Percentiles rank a stretch among this genome's conserved stretches.
Conservation (phyloP, 2,888 invertebrate species). For the Drosophila pseudotakahashii region DNA sequence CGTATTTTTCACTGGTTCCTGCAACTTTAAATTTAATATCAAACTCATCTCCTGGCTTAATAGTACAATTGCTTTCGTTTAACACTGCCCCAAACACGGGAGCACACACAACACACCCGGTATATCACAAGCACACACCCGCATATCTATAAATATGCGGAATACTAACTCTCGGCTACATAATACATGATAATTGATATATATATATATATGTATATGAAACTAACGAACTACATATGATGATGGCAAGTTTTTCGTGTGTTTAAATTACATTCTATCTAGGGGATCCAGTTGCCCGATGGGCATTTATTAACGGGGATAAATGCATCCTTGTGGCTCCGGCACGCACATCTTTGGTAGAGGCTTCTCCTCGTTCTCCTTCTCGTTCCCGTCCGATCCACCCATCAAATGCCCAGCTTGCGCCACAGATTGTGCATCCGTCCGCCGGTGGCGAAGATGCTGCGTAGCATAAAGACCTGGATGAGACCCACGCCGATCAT, state of each 20-base stretch:
- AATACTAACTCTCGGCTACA: conserved; percentile 8
- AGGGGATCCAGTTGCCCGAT: conserved; percentile 4
- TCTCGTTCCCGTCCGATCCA: too few species aligned
- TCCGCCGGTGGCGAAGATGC: conserved; percentile 89
- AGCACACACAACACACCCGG: conserved; percentile 1
- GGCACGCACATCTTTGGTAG: conserved; percentile 34
- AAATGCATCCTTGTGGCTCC: conserved; percentile 21
- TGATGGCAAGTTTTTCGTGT: conserved; percentile 19
- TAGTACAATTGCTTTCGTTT: conserved; percentile 29
- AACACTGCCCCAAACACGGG: conserved; percentile 14
- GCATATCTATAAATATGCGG: conserved; percentile 25
- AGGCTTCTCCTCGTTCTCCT: conserved; percentile 7
- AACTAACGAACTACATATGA: conserved; percentile 22
- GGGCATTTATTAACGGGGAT: not conserved
- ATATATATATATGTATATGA: not conserved
- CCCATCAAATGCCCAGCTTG: conserved; percentile 78
- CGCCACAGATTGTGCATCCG: conserved; percentile 82
- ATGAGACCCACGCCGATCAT: conserved; percentile 90
- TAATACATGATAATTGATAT: not conserved
- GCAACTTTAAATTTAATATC: conserved; percentile 24
- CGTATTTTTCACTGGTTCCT: not conserved
- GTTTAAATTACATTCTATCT: conserved; percentile 28
- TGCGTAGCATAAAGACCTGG: conserved; percentile 92
- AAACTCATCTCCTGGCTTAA: conserved; percentile 28
- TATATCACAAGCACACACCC: conserved; percentile 17